Conservation (phyloP, 2,797 vertebrate species). For the Apogon hyalosoma region DNA sequence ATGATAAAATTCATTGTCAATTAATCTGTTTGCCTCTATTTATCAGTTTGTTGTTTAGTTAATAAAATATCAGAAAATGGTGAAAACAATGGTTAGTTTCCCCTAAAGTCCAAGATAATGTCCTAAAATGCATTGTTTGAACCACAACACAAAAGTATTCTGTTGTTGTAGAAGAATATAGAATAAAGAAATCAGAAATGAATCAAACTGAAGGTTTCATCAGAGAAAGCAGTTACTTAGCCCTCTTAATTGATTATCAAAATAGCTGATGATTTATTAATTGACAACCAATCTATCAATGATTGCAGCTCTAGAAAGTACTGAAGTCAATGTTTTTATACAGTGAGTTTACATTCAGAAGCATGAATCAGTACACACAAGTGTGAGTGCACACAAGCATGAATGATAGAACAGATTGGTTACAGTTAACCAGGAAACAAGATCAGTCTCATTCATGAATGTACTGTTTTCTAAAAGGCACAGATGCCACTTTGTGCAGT, state of each 20-base stretch:
- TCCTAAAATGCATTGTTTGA: too few species aligned
- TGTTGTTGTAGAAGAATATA: neutral
- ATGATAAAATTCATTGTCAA: too few species aligned
- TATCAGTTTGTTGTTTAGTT: neutral
- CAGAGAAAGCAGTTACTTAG: too few species aligned
- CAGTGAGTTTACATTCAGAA: neutral
- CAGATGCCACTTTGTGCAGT: conserved; percentile 5
- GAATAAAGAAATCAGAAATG: neutral
- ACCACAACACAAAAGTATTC: neutral
- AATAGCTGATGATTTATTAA: too few species aligned
- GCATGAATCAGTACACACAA: conserved; percentile 5
- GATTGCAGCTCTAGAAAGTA: too few species aligned
- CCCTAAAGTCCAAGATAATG: too few species aligned
- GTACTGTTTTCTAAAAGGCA: neutral
- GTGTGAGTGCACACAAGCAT: conserved; percentile 22
- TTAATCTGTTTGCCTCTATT: too few species aligned
- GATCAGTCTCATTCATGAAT: conserved; percentile 4
- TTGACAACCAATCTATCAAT: too few species aligned
- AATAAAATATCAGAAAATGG: too few species aligned
- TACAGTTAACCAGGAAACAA: conserved; percentile 1
- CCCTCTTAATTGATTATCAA: too few species aligned
- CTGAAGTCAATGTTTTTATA: conserved; percentile 1
- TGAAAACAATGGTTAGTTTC: too few species aligned
- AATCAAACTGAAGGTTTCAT: too few species aligned
- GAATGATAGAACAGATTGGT: conserved; percentile 27